Percentiles rank a stretch among this genome's conserved stretches.
These are phyloP conservation scores for Leucopsar rothschildi DNA, from an alignment of 2,113 vertebrate genomes.

Conservation along the genomic window DNA sequence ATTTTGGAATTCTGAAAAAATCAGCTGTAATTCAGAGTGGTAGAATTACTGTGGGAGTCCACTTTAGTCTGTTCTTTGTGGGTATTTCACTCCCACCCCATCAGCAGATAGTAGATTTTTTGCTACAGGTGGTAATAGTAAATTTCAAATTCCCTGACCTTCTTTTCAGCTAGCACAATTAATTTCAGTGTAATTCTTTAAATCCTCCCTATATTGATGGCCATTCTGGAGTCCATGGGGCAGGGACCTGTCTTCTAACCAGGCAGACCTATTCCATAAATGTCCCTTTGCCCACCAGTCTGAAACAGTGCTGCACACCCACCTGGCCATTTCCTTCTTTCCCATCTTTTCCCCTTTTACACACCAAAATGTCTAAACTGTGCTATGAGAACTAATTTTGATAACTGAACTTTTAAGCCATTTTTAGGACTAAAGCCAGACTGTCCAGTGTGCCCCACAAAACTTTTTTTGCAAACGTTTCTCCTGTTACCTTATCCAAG, in stretches of 20 bases:
- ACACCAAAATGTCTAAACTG: not conserved
- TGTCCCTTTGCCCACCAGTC: not conserved
- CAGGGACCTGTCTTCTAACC: not conserved
- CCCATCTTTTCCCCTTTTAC: not conserved
- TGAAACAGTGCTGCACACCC: not conserved
- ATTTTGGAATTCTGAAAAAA: not conserved
- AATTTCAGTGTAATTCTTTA: not conserved
- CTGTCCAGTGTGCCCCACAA: not conserved
- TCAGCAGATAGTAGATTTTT: not conserved
- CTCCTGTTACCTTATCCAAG: not conserved
- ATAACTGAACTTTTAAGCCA: not conserved
- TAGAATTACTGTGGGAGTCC: not conserved
- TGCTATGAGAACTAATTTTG: not conserved
- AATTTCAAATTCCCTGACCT: not conserved
- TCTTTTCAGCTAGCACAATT: not conserved
- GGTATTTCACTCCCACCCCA: not conserved
- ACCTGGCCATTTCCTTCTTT: not conserved
- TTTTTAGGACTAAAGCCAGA: not conserved
- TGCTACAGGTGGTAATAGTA: not conserved
- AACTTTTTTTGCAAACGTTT: not conserved
- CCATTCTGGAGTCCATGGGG: not conserved
- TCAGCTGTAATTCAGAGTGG: not conserved
- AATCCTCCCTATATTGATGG: not conserved
- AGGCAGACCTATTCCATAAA: not conserved
- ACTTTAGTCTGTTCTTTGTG: not conserved